Base-by-base conservation (phyloP, 2,888 invertebrate species). In the Morpho achilles region DNA sequence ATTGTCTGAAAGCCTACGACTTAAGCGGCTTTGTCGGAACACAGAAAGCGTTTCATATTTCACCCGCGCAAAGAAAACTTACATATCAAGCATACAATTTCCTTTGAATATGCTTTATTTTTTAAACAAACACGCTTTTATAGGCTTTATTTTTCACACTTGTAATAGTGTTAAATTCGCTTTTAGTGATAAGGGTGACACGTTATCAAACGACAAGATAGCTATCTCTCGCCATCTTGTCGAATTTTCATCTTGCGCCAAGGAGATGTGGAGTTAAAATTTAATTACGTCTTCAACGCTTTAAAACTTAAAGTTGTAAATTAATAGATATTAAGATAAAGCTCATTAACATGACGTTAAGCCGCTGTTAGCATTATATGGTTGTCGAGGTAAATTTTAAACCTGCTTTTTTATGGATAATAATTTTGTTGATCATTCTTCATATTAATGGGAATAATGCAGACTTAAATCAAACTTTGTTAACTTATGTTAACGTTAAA, bases 161-260 rank as follows among this genome's bases (percentile, higher is more conserved):
- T 42, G 8, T 16, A 46, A 53, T 40, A 44, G 39, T 45, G 40
- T 53, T 47, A 22, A 53, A 47, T 53, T 53, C 40, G 46, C 46
- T 53, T 7, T 41, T 41, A 47, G 22, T 40, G 9, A 46, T 57
- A 50, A 60, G 47, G 50, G 40, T 9, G 42, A 56, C 48, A 52
- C 51, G 46, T 57, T 54, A 57, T 59, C 52, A 56, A 53, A 60
- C 56, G 53, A 47, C n/a, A 5, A 7, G 8, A 9, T 23, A 40
- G 16, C 50, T 56, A 62, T 59, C 57, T 59, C 57, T 75, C 81
- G 81, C 81, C 81, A 82, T 81, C 76, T 81, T 81, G 77, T 73
- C 67, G 64, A 66, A 64, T 61, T 68, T 72, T 71, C 69, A 73
- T 73, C 73, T 69, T 67, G 67, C 67, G 67, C 67, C 63, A 59